These are phyloP conservation scores for Xenops minutus DNA, from an alignment of 2,797 vertebrate species.

Conservation along the genomic window DNA sequence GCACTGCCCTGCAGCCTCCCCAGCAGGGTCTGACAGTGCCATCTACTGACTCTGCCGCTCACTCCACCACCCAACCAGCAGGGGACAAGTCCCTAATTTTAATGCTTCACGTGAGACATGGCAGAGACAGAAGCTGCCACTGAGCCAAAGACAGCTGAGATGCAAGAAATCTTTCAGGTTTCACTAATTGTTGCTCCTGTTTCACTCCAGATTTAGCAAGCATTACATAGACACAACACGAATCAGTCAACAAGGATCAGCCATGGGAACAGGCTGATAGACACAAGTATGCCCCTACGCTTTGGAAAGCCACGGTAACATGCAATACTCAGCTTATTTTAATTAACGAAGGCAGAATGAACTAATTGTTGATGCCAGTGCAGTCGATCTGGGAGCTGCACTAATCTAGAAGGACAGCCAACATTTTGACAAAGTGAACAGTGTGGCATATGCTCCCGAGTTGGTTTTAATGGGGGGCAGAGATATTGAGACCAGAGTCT, in stretches of 20 bases:
- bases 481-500: not conserved
- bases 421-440: not conserved
- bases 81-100: not conserved
- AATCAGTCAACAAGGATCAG: not conserved
- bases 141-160: not conserved
- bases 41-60: not conserved
- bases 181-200: not conserved
- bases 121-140: not conserved
- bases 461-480: not conserved
- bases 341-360: not conserved
- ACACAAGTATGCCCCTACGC: not conserved
- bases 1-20: not conserved
- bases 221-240: not conserved
- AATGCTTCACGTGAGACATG: not conserved
- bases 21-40: conserved; percentile 4
- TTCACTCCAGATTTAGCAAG: not conserved
- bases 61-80: not conserved
- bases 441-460: not conserved
- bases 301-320: not conserved
- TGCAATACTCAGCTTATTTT: not conserved
- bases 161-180: not conserved
- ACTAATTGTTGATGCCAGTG: not conserved
- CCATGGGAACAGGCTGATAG: not conserved
- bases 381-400: not conserved
- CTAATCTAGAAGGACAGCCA: not conserved